These are phyloP conservation scores for Prostheceraeus crozeri DNA, from an alignment of 2,888 invertebrate genomes.

Conservation along the genomic window DNA sequence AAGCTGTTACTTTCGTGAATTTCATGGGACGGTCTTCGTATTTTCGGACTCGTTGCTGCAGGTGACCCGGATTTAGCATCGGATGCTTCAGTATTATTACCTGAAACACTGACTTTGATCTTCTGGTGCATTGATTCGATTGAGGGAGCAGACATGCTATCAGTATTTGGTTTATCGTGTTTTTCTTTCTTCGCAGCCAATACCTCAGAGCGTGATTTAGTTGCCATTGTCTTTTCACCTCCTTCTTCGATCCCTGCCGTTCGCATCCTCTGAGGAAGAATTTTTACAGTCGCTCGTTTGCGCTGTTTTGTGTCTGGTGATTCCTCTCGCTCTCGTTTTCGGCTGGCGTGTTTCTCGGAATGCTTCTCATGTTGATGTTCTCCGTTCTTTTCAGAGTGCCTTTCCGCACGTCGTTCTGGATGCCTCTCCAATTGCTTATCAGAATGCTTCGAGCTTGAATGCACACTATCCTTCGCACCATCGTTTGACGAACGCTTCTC, in stretches of 20 bases:
- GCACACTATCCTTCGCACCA: no score
- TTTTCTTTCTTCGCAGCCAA: constrained; percentile 4
- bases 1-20: constrained; percentile 31
- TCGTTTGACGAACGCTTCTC: no score
- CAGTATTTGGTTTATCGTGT: no score
- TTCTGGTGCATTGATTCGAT: constrained; percentile 34
- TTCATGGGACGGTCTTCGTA: constrained; percentile 2
- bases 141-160: no score
- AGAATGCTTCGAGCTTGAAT: no score
- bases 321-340: background rate
- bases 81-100: no score
- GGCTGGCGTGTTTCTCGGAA: background rate
- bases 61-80: no score
- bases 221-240: background rate
- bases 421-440: no score
- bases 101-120: constrained; percentile 26
- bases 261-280: constrained; percentile 28
- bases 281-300: constrained; percentile 28
- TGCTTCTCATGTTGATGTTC: no score
- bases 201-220: constrained; percentile 12
- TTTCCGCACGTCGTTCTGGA: no score
- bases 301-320: background rate
- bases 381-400: no score
- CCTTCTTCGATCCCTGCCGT: constrained; percentile 32
- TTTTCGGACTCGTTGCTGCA: no score